A percentile compares a stretch with the other conserved stretches of the same genome.
phyloP scores from a whole-genome alignment of 2,113 vertebrate genomes.

The Oplegnathus fasciatus region DNA sequence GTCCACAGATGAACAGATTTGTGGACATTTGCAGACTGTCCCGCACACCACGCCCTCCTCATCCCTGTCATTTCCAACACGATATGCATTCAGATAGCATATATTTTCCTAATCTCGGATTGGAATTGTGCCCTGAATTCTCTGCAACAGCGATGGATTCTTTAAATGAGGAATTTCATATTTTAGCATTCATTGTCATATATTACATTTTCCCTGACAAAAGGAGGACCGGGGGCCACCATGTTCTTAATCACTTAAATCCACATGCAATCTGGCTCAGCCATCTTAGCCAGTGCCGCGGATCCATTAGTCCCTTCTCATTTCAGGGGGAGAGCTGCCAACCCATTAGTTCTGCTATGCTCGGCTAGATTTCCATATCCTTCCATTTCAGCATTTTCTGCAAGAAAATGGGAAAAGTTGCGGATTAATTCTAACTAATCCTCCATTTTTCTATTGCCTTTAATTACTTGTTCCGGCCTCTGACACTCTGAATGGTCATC shows the following conservation, averaged over 20 bases:
- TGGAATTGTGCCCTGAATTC: constrained; percentile 24
- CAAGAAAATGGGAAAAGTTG: constrained; percentile 77
- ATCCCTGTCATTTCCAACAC: neutral
- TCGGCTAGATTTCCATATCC: constrained; percentile 75
- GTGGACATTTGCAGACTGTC: neutral
- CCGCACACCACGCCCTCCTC: neutral
- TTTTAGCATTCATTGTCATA: constrained; percentile 68
- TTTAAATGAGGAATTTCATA: constrained; percentile 52
- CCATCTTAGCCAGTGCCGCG: constrained; percentile 68
- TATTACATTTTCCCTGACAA: constrained; percentile 69
- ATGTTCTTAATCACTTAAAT: constrained; percentile 79
- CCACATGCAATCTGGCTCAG: constrained; percentile 77
- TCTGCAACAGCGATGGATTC: constrained; percentile 5
- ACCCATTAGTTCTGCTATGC: constrained; percentile 79
- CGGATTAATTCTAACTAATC: constrained; percentile 80
- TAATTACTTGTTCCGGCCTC: constrained; percentile 77
- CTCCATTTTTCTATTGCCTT: constrained; percentile 73
- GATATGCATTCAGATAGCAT: constrained; percentile 19
- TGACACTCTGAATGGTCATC: constrained; percentile 73
- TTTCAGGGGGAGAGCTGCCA: constrained; percentile 68
- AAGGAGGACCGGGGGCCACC: constrained; percentile 43
- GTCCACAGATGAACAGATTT: neutral
- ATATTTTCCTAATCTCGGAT: constrained; percentile 21
- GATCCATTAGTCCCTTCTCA: constrained; percentile 78
- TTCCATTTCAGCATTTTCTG: constrained; percentile 71